Conservation (phyloP, 2,888 invertebrate species). For the Apotomis betuletana region DNA sequence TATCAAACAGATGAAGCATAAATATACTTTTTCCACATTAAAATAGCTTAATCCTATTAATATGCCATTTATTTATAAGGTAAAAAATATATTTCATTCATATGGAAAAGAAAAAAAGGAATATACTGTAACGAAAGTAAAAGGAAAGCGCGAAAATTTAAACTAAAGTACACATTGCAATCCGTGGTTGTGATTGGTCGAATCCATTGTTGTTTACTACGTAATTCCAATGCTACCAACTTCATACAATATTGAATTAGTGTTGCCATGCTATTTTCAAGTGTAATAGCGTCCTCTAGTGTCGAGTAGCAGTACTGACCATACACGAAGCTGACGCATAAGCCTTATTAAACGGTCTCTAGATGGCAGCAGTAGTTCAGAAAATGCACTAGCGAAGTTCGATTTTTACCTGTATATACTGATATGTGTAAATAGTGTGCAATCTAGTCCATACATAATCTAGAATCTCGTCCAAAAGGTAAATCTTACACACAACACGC, state of each 20-base stretch:
- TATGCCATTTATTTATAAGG: neutral
- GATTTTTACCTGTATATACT: too few species aligned
- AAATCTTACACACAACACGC: too few species aligned
- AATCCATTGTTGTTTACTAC: neutral
- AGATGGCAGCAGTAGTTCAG: conserved; percentile 24
- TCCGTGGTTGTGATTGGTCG: neutral
- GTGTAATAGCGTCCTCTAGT: conserved; percentile 33
- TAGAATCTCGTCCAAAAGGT: too few species aligned
- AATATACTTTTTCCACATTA: too few species aligned
- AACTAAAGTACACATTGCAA: conserved; percentile 5
- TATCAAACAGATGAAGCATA: neutral
- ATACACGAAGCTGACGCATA: neutral
- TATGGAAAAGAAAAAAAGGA: neutral
- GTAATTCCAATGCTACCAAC: conserved; percentile 15
- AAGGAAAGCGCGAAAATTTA: conserved; percentile 4
- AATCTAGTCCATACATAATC: too few species aligned
- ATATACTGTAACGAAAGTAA: neutral
- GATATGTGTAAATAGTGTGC: too few species aligned
- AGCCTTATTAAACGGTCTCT: neutral
- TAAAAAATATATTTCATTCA: neutral
- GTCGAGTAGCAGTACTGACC: conserved; percentile 36
- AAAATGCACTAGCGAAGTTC: neutral
- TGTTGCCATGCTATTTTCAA: conserved; percentile 47
- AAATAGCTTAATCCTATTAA: neutral
- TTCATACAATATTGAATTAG: neutral